Evolutionary conservation across 2,797 vertebrate species (phyloP), one percentile per base, ranked within the genome.

Genomic region (Schizothorax lantsangensis): DNA sequence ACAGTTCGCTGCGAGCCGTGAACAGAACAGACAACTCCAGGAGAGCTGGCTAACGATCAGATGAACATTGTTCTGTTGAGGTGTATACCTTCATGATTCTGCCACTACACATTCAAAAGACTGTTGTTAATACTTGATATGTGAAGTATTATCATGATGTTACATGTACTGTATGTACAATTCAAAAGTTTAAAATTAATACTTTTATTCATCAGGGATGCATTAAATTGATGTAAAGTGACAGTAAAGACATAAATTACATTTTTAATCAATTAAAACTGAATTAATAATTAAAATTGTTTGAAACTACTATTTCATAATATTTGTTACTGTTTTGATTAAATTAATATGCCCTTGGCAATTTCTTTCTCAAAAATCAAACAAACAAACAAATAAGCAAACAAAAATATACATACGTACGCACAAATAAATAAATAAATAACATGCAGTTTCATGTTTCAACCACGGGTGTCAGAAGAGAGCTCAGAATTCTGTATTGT

Each of bases 41-140:
- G 54, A 83, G 64, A 85, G 43, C 83, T 83, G 66, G 79, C 64
- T 79, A 36, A 92, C 82, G 86, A 88, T 90, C 81, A 82, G 66
- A 45, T 15, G 38, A 71, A 68, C 17, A 59, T 57, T 57, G 49
- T 36, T 30, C 0, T 30, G 64, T 36, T 23, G 14, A 66, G 11
- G 47, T 2, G 12, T 26, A 11, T 71, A 19, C 59, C 7, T 52
- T 77, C 8, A 49, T 17, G 14, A 49, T 74, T 64, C 30, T 14
- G 33, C 15, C 33, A 26, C 59, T 26, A 66, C 21, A 68, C 12
- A 47, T 40, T 64, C 40, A 80, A 15, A 23, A 52, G 45, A 38
- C 19, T 54, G 33, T 74, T 49, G 40, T 43, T 45, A 3, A 64
- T 49, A 30, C 21, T 4, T 47, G 12, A 14, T 47, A 14, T 47